Evolutionary conservation across 2,888 invertebrate genomes (phyloP), one percentile per base, ranked within the genome.

Genomic region (Plagodis pulveraria): DNA sequence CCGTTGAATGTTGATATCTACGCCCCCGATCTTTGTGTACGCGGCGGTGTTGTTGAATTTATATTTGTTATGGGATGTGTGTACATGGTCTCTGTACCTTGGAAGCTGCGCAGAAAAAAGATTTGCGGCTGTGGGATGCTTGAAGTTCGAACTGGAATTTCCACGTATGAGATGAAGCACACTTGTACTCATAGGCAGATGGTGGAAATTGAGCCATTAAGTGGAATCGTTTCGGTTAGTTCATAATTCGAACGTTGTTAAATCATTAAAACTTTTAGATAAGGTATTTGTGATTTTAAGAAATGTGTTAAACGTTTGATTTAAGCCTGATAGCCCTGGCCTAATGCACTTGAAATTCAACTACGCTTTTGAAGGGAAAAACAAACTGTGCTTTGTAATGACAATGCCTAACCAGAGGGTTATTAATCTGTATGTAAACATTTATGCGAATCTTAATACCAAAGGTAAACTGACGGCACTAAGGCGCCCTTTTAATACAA

Each of bases 111-210:
- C 1, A 80, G 92, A 47, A 84, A 87, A 59, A 90, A 92, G 69
- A 85, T 92, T 57, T 92, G 92, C 66, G 85, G 89, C 34, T 92
- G 92, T 61, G 80, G 81, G 47, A 90, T 91, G 91, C 66, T 87
- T 0, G 87, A 91, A 67, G 80, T 89, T 0, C 73, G 86, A 75
- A 67, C 76, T 6, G 92, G 91, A 6, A 89, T 89, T 56, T 91
- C 91, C 0, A 80, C 77, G 35, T 93, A 82, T 58, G 86, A 83
- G 60, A 87, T 85, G 90, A 83, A 78, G 50, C 92, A 93, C 50
- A 81, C 79, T 0, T 93, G 93, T 65, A 56, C 67, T 0, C 93
- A 93, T 62, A 82, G 93, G 63, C 41, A 70, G 6, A 69, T 89
- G 60, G 77, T 91, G 10, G 85, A 90, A 57, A 41, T 92, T 50